Evolutionary conservation across 2,888 invertebrate genomes (phyloP).

Genomic region (Pseudeuparius sepicola): DNA sequence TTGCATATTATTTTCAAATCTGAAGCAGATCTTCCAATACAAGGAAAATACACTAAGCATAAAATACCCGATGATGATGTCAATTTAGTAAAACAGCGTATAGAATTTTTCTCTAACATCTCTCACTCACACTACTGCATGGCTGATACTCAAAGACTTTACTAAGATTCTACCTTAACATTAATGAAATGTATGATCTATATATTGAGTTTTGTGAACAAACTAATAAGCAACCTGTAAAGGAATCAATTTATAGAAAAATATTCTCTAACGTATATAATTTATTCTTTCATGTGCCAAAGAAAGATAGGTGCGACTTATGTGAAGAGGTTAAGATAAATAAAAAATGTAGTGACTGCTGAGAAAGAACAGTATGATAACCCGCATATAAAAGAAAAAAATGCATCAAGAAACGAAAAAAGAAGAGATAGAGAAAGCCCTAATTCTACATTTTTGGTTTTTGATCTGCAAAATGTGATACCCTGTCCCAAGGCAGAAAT

Average conservation of each 20-base stretch:
- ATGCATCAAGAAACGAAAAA: conserved; percentile 2
- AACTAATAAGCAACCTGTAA: conserved; percentile 2
- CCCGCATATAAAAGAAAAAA: conserved; percentile 9
- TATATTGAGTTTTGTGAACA: conserved; percentile 10
- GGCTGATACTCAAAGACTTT: too few species aligned
- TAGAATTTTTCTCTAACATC: too few species aligned
- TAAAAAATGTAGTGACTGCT: too few species aligned
- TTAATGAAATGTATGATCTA: conserved; percentile 11
- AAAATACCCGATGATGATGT: too few species aligned
- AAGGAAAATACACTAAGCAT: too few species aligned
- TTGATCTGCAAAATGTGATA: conserved; percentile 22
- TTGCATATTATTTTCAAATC: too few species aligned
- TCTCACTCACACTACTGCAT: too few species aligned
- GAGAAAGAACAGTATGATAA: neutral
- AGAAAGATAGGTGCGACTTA: conserved; percentile 14
- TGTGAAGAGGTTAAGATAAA: conserved; percentile 14
- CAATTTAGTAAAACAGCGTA: too few species aligned
- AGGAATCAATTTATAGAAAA: conserved; percentile 7
- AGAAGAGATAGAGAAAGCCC: conserved; percentile 3
- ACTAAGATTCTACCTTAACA: conserved; percentile 2
- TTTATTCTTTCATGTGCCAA: conserved; percentile 13
- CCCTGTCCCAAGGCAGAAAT: conserved; percentile 24
- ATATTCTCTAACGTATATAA: conserved; percentile 7
- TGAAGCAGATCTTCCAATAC: too few species aligned
- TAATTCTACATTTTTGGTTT: conserved; percentile 14